Conservation (phyloP, 2,797 vertebrate species). For the Crax fasciolata region DNA sequence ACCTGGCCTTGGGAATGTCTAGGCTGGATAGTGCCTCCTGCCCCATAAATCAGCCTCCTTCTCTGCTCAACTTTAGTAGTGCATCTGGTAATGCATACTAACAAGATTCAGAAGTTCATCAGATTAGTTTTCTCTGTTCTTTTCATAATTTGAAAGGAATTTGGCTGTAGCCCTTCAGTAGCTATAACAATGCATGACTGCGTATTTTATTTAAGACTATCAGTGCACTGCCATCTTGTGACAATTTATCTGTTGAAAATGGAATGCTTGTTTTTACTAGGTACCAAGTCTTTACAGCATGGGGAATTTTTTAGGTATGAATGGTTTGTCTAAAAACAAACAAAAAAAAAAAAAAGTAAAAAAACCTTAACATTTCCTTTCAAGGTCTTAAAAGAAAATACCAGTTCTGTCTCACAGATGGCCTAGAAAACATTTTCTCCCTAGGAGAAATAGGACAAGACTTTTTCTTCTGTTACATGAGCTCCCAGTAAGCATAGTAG, state of each 20-base stretch:
- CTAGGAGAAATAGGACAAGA: conserved; percentile 81
- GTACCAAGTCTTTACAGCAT: neutral
- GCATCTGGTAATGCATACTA: neutral
- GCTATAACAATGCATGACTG: neutral
- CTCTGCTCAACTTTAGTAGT: neutral
- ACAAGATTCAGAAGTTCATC: neutral
- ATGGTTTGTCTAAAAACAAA: neutral
- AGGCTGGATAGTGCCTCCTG: neutral
- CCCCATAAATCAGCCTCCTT: neutral
- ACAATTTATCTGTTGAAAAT: neutral
- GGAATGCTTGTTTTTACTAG: neutral
- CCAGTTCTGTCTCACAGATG: neutral
- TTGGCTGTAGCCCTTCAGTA: neutral
- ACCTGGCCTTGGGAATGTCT: neutral
- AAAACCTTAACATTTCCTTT: neutral
- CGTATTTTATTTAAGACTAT: conserved; percentile 8
- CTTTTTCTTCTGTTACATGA: conserved; percentile 81
- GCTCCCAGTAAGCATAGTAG: conserved; percentile 70
- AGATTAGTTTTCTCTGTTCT: neutral
- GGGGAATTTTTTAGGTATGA: neutral
- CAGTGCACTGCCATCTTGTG: conserved; percentile 56
- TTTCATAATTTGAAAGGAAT: neutral
- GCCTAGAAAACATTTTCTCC: conserved; percentile 24
- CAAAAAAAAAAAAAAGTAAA: neutral
- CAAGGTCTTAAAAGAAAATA: conserved; percentile 26